Base-by-base conservation (phyloP, 1,140 invertebrate species). In the Drosophila nigrodunni region DNA sequence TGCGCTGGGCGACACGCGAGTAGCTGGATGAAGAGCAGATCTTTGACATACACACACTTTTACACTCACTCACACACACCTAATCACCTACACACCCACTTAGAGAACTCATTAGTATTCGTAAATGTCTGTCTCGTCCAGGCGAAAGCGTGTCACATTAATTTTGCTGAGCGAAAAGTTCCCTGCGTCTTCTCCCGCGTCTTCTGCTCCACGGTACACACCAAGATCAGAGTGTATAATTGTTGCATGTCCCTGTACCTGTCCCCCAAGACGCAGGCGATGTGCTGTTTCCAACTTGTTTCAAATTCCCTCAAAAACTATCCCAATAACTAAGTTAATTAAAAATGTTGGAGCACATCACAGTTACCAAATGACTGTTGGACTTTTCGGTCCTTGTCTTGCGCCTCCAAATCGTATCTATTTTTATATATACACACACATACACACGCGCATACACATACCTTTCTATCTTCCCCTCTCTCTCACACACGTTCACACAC, bases 371-470 rank as follows among this genome's bases (percentile, higher is more conserved):
- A 47, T 64, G 86, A 85, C 89, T 92, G 91, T 92, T 92, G 91
- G 91, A 92, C 79, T 92, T 76, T 91, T 92, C 81, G 88, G 91
- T 92, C 91, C 91, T 92, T 92, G 91, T 92, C 91, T 78, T 86
- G 80, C 80, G 59, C 37, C 57, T 52, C 43, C 49, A 41, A 55
- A 8, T 57, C 25, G 57, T 60, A 21, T 61, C 13, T 66, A 67
- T 54, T 15, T 52, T 39, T 64, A 37, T 46, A 8, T 57, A 71
- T 35, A 9, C 39, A 54, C 68, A 46, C 46, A 59, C 46, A 50
- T 7, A 49, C 7, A 50, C 9, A 52, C 41, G 30, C n/a, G 44
- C 54, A 41, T 6, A 57, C 35, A 37, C 15, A 47, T 47, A 5
- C 44, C 13, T 54, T 18, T 62, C 43, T 73, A 58, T 49, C 43